Percentiles rank a stretch among this genome's conserved stretches.
Evolutionary conservation across 2,888 invertebrate species (phyloP).

Genomic region (Sarcophaga variegata): DNA sequence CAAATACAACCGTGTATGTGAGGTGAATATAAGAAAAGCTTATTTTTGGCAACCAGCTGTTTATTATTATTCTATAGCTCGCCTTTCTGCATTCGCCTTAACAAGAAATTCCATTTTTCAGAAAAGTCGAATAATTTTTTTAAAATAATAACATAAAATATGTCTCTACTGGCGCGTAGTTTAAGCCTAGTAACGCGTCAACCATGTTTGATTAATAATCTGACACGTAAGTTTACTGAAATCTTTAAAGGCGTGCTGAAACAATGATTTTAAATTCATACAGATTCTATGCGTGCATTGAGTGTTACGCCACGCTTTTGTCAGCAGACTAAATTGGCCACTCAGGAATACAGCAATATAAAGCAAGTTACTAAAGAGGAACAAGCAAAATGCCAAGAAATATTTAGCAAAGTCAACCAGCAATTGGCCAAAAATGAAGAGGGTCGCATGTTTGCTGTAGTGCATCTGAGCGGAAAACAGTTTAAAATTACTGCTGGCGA

Average conservation of each 20-base stretch:
- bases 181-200: slow-evolving; percentile 73
- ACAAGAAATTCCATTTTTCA: slow-evolving; percentile 4
- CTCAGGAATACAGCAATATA: slow-evolving; percentile 2
- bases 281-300: slow-evolving; percentile 75
- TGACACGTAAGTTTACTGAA: slow-evolving; percentile 71
- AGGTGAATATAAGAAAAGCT: not conserved
- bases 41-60: slow-evolving; percentile 31
- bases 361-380: slow-evolving; percentile 71
- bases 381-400: slow-evolving; percentile 72
- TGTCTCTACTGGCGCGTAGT: slow-evolving; percentile 74
- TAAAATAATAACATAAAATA: slow-evolving; percentile 42
- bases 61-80: not conserved
- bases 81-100: not conserved
- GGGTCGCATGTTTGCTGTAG: slow-evolving; percentile 87
- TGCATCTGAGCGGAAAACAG: slow-evolving; percentile 91
- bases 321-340: slow-evolving; percentile 70
- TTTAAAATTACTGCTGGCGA: slow-evolving; percentile 94
- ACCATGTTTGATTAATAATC: slow-evolving; percentile 63
- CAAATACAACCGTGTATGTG: not conserved
- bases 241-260: not conserved
- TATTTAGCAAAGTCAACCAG: slow-evolving; percentile 77
- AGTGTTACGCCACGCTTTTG: slow-evolving; percentile 72
- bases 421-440: slow-evolving; percentile 73
- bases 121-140: slow-evolving; percentile 11
- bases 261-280: not conserved